Percentiles rank a stretch among this genome's conserved stretches.
Conservation (phyloP, 2,797 vertebrate genomes). For the Parambassis ranga region DNA sequence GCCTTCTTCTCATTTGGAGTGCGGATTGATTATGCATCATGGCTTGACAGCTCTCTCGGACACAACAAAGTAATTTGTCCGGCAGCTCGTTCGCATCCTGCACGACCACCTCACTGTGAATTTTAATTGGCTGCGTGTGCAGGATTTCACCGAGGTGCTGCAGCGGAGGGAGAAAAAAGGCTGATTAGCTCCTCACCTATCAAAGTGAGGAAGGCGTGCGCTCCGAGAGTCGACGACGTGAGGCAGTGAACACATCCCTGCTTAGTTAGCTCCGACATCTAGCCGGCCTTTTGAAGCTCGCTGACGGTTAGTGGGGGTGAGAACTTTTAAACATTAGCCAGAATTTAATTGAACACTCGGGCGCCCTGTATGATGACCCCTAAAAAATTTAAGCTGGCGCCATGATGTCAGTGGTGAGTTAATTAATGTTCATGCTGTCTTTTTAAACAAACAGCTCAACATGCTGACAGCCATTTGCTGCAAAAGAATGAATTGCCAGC, state of each 20-base stretch:
- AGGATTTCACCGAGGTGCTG: constrained; percentile 16
- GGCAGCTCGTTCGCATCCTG: constrained; percentile 4
- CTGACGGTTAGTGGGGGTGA: background rate
- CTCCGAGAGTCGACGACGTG: constrained; percentile 25
- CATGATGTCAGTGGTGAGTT: background rate
- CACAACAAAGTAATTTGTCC: constrained; percentile 25
- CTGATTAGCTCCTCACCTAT: constrained; percentile 59
- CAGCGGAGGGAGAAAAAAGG: background rate
- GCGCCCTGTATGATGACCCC: background rate
- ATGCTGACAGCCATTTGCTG: background rate
- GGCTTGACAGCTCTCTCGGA: background rate
- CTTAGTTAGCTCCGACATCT: constrained; percentile 17
- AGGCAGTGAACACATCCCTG: background rate
- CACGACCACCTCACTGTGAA: constrained; percentile 11
- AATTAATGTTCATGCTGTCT: background rate
- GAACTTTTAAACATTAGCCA: background rate
- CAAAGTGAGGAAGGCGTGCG: constrained; percentile 12
- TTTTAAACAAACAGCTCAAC: background rate
- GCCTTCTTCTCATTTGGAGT: background rate
- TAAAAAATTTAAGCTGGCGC: background rate
- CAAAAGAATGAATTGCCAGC: background rate
- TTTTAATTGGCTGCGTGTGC: constrained; percentile 60
- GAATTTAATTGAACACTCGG: constrained; percentile 4
- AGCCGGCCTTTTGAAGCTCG: constrained; percentile 10
- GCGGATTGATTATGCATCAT: constrained; percentile 17